phyloP scores from a whole-genome alignment of 2,797 vertebrate species.

The Xiphorhynchus erythropygius region DNA sequence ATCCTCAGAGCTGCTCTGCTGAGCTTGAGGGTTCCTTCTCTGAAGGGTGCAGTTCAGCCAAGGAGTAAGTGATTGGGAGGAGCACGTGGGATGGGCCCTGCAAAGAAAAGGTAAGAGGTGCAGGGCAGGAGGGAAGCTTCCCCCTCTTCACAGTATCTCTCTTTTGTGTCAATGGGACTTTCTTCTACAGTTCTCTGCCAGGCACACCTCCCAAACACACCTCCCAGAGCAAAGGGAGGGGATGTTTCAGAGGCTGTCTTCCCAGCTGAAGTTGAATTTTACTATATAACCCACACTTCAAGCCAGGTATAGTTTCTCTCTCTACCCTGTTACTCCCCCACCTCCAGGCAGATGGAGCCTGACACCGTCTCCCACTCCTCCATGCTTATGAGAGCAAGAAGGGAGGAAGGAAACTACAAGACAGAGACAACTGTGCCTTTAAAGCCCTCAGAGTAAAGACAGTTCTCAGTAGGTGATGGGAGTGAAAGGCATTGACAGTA shows the following conservation, averaged over 20 bases:
- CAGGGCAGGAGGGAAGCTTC: background rate
- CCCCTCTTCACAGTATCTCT: conserved; percentile 22
- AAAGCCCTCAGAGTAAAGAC: background rate
- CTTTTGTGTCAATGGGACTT: background rate
- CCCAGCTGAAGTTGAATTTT: background rate
- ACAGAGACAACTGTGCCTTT: background rate
- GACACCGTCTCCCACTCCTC: background rate
- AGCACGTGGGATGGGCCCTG: background rate
- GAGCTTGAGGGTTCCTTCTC: background rate
- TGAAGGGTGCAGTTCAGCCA: background rate
- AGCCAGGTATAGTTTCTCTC: background rate
- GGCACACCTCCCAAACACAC: background rate
- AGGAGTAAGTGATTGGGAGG: background rate
- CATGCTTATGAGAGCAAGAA: background rate
- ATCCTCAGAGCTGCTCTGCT: background rate
- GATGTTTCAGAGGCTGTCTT: background rate
- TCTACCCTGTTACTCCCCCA: background rate
- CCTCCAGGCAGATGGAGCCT: background rate
- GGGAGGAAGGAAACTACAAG: background rate
- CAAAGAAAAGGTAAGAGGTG: background rate
- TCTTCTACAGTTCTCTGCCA: background rate
- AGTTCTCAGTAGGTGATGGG: background rate
- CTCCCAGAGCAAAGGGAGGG: background rate
- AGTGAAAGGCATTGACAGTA: conserved; percentile 41
- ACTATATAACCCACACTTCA: background rate